Evolutionary conservation across 2,797 vertebrate genomes (phyloP), one percentile per base, ranked within the genome.

Genomic region (Girardinus metallicus): DNA sequence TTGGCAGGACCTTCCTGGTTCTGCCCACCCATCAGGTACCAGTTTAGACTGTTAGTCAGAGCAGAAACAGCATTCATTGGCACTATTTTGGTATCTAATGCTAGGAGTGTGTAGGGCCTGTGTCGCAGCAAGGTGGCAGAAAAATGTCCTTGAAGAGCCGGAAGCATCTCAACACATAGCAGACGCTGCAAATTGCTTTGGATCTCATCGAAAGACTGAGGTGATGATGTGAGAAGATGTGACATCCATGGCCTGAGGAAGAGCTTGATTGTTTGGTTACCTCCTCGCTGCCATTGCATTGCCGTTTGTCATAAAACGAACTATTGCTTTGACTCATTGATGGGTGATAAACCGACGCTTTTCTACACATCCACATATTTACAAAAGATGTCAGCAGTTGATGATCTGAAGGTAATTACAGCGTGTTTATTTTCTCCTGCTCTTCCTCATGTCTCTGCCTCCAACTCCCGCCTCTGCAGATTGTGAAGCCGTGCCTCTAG

Each of bases 401-500:
- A 90, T 78, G 85, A 86, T 83, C 86, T 90, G 83, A 92, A 90
- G 86, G 85, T 94, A 95, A 95, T 97, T 96, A 90, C 94, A 90
- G 95, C 94, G 94, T 97, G 96, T 95, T 94, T 96, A 96, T 91
- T 97, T 96, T 94, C 91, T 84, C 83, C 87, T 94, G 82, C 82
- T 89, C 79, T 86, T 82, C 79, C 77, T 81, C 78, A 73, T 81
- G 73, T 87, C 81, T 93, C 88, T 86, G 88, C 77, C 81, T 88
- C 80, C 79, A 81, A 88, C 88, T 90, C 89, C 91, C 91, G 81
- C 93, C 91, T 95, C 92, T 89, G 89, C 92, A 97, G 96, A 96
- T 96, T 96, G 94, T 78, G 93, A 96, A 96, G 97, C 96, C 76
- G 96, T 96, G 96, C 97, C 97, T 96, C 94, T 94, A 97, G 97